These are phyloP conservation scores for Darevskia mixta DNA, from an alignment of 2,797 vertebrate species.

Conservation along the genomic window DNA sequence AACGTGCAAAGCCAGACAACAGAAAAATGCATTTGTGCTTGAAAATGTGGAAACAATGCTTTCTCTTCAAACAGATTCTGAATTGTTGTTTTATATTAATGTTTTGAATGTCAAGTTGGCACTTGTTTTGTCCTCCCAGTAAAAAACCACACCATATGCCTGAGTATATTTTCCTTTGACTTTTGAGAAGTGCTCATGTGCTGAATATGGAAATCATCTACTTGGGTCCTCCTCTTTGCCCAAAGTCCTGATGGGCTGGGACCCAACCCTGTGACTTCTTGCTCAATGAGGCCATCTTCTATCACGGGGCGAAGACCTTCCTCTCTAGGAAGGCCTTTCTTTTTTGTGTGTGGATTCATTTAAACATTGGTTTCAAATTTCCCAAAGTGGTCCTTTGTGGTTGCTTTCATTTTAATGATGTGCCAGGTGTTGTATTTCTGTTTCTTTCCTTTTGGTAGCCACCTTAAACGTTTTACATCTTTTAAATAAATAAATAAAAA, in stretches of 20 bases:
- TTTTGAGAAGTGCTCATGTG: background rate
- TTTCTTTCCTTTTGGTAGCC: no score
- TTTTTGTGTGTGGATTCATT: no score
- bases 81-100: background rate
- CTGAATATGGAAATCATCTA: background rate
- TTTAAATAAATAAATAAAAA: no score
- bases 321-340: background rate
- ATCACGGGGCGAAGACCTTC: no score
- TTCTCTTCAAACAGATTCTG: conserved; percentile 37
- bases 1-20: conserved; percentile 57
- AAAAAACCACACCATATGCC: background rate
- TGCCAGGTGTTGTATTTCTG: background rate
- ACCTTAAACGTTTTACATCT: no score
- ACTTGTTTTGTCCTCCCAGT: no score
- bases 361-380: background rate
- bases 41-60: conserved; percentile 38
- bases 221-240: background rate
- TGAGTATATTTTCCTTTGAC: no score
- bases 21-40: conserved; percentile 40
- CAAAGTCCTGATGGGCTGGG: background rate
- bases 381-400: background rate
- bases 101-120: background rate
- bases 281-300: background rate
- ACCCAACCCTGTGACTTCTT: background rate
- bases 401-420: background rate